Evolutionary conservation across 2,113 vertebrate species (phyloP), one percentile per base, ranked within the genome.

Genomic region (Ptilorrhoa leucosticta): DNA sequence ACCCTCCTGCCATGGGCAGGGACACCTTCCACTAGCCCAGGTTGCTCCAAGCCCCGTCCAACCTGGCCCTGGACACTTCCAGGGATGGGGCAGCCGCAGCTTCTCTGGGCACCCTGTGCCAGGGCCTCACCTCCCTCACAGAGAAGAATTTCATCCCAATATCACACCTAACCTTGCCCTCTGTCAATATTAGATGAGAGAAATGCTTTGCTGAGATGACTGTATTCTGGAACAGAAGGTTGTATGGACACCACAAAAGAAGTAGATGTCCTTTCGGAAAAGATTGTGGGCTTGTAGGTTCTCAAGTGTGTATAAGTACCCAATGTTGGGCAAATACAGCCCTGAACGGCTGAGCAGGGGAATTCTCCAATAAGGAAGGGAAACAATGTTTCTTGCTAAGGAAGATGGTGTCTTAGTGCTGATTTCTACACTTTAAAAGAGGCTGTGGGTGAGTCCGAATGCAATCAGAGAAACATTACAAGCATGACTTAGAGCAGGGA

Each of bases 251-350:
- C 1, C 4, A 37, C 8, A 63, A 57, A 60, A 48, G 33, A 53
- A 60, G 7, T 1, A 28, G 3, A 10, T n/a, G 7, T 48, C 22
- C 54, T 28, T 5, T 31, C 66, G 42, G 71, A 64, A 47, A 24
- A 2, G 7, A 5, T 7, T 27, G 4, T 35, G 11, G 7, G 30
- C 17, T 15, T 6, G 10, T 7, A 35, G 11, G 7, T 23, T 58
- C 7, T 16, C 4, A 31, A 35, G 7, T 13, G 10, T 9, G 7
- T 23, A 2, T 10, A 37, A 13, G 5, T 26, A 30, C 7, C 5
- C 4, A 23, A 0, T 6, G 4, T 6, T 31, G 12, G 39, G 2
- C 4, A 90, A 56, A 60, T 2, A 2, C 7, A 81, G 4, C 31
- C 15, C n/a, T 68, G 60, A 68, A 26, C 15, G 8, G 13, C 30